These are phyloP conservation scores for Limosa lapponica DNA, from an alignment of 2,797 vertebrate species.

Conservation along the genomic window DNA sequence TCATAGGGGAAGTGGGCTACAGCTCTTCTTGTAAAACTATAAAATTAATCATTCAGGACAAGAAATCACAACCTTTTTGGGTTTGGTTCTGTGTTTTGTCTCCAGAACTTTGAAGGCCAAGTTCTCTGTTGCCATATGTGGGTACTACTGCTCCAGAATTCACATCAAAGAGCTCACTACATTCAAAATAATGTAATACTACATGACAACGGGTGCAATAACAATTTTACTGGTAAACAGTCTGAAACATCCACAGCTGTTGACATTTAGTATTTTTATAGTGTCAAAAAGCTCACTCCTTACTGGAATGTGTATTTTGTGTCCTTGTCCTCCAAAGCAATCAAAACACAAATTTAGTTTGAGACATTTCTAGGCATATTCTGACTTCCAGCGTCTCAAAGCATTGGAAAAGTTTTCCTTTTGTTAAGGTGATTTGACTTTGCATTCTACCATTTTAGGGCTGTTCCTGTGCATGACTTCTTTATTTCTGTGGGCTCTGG, in stretches of 20 bases:
- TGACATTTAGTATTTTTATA: background rate
- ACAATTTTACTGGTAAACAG: background rate
- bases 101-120: background rate
- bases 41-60: background rate
- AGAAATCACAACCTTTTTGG: background rate
- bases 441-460: background rate
- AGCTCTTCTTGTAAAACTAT: background rate
- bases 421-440: background rate
- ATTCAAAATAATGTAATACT: background rate
- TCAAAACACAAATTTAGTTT: background rate
- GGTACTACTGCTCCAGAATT: background rate
- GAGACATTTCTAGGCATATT: background rate
- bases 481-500: background rate
- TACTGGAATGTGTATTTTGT: background rate
- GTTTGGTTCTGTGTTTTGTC: background rate
- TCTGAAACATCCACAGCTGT: background rate
- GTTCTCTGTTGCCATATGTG: background rate
- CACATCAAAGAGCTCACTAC: background rate
- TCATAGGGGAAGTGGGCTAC: background rate
- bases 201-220: background rate
- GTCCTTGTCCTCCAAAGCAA: background rate
- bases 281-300: background rate
- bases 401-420: background rate
- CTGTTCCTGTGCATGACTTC: background rate
- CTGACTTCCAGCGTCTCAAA: background rate